These are phyloP conservation scores for Rhabditoides inermis DNA, from an alignment of 2,888 invertebrate genomes.

Conservation along the genomic window DNA sequence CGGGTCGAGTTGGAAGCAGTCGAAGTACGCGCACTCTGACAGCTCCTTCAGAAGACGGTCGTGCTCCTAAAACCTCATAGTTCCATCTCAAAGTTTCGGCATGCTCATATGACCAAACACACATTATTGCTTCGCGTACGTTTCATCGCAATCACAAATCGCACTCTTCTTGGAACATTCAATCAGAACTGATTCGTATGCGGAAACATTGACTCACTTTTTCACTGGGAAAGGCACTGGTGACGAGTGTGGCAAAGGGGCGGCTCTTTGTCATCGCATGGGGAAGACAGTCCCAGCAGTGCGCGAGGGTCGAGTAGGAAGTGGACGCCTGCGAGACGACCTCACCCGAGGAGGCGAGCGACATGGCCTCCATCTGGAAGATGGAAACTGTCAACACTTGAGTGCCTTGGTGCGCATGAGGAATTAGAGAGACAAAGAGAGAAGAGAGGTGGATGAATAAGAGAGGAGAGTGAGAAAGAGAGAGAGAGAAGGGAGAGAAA, in stretches of 20 bases:
- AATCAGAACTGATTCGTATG: too few relatives aligned
- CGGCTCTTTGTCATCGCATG: slow-evolving; percentile 71
- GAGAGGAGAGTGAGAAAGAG: slow-evolving; percentile 1
- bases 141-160: not conserved
- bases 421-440: slow-evolving; percentile 2
- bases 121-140: not conserved
- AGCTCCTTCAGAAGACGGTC: slow-evolving; percentile 77
- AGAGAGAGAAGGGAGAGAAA: not conserved
- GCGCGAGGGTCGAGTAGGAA: slow-evolving; percentile 60
- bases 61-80: slow-evolving; percentile 64
- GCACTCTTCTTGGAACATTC: not conserved
- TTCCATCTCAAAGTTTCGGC: not conserved
- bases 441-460: too few relatives aligned
- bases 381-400: too few relatives aligned
- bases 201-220: too few relatives aligned
- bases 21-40: slow-evolving; percentile 77
- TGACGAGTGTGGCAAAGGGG: slow-evolving; percentile 69
- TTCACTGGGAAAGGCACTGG: slow-evolving; percentile 81
- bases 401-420: not conserved
- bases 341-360: slow-evolving; percentile 50
- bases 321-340: slow-evolving; percentile 55
- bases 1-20: slow-evolving; percentile 76
- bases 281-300: slow-evolving; percentile 88
- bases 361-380: slow-evolving; percentile 28
- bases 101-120: not conserved